These are phyloP conservation scores for Chymomyza procnemis DNA, from an alignment of 2,888 invertebrate species.

Conservation along the genomic window DNA sequence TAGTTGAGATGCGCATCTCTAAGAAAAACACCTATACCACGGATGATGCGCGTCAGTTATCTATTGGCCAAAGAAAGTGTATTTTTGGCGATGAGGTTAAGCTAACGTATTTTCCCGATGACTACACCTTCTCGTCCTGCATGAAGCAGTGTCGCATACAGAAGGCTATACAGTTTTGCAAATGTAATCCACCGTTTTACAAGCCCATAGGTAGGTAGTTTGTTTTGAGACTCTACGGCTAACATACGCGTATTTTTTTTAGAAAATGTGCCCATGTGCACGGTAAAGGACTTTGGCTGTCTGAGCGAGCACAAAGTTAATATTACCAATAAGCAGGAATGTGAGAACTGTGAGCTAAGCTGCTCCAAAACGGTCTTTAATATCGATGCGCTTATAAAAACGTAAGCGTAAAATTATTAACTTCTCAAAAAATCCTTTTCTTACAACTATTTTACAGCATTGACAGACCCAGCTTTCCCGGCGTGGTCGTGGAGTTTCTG, in stretches of 20 bases:
- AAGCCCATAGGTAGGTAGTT: conserved; percentile 80
- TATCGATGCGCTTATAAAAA: conserved; percentile 85
- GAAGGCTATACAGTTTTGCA: conserved; percentile 82
- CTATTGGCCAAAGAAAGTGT: conserved; percentile 84
- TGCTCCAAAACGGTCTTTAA: conserved; percentile 88
- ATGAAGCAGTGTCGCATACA: conserved; percentile 87
- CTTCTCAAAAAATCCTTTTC: too few species aligned
- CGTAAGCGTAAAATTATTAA: conserved; percentile 76
- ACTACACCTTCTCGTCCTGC: conserved; percentile 86
- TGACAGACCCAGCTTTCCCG: conserved; percentile 51
- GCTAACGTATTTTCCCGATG: conserved; percentile 80
- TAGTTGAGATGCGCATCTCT: conserved; percentile 80
- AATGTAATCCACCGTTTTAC: conserved; percentile 87
- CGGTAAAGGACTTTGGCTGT: conserved; percentile 81
- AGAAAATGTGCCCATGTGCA: conserved; percentile 80
- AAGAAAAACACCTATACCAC: conserved; percentile 89
- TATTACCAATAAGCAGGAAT: conserved; percentile 82
- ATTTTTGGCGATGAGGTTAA: conserved; percentile 85
- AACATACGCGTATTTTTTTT: too few species aligned
- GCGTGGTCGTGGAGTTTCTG: conserved; percentile 81
- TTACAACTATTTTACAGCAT: conserved; percentile 25
- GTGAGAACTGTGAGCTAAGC: conserved; percentile 84
- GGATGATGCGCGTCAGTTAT: conserved; percentile 84
- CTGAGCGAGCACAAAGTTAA: conserved; percentile 80
- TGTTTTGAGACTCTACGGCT: not conserved